Conservation (phyloP, 2,113 vertebrate species). For the Embiotoca jacksoni region DNA sequence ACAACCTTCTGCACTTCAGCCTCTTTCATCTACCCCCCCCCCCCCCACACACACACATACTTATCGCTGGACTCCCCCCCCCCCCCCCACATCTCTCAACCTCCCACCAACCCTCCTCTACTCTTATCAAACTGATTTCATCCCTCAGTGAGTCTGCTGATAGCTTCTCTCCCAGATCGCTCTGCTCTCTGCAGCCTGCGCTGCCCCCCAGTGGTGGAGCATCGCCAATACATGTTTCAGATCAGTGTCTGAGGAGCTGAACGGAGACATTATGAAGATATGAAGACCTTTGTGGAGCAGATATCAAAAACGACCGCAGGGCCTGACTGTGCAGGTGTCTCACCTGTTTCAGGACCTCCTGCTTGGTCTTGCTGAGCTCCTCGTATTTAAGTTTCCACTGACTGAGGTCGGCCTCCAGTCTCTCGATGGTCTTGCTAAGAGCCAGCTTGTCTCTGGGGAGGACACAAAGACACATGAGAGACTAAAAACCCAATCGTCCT, state of each 20-base stretch:
- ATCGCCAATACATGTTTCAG: neutral
- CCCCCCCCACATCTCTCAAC: conserved; percentile 12
- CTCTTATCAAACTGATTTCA: neutral
- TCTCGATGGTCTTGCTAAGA: conserved; percentile 93
- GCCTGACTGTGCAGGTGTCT: conserved; percentile 30
- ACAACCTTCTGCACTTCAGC: conserved; percentile 10
- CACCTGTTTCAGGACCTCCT: conserved; percentile 96
- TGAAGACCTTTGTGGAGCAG: too few species aligned
- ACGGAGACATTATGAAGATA: too few species aligned
- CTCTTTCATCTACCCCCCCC: conserved; percentile 21
- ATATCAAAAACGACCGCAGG: too few species aligned
- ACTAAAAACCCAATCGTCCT: neutral
- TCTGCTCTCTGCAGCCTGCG: neutral
- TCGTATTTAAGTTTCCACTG: conserved; percentile 98
- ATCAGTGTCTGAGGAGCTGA: neutral
- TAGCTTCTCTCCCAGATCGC: neutral
- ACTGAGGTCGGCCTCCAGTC: conserved; percentile 93
- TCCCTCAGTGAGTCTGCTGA: neutral
- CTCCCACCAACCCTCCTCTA: neutral
- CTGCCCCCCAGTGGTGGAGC: conserved; percentile 52
- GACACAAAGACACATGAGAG: conserved; percentile 40
- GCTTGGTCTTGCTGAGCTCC: conserved; percentile 95
- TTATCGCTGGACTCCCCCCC: conserved; percentile 9
- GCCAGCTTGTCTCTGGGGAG: conserved; percentile 91
- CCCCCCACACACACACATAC: neutral